Evolutionary conservation across 2,113 vertebrate genomes (phyloP), one percentile per base, ranked within the genome.

Genomic region (Cyprinodon tularosa): DNA sequence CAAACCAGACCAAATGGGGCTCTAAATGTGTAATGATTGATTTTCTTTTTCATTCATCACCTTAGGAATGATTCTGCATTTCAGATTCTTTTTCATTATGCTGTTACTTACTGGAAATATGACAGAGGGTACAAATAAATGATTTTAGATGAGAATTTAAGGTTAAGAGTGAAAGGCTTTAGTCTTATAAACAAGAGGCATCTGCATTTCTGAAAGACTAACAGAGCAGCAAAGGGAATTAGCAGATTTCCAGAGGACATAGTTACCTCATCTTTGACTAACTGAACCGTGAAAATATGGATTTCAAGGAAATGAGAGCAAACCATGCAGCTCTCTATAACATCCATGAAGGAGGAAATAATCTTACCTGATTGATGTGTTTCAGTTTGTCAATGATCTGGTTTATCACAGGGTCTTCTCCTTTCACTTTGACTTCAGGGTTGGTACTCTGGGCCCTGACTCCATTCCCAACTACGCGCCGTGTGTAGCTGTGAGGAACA

Each of bases 331-430:
- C 48, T 20, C 50, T 63, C 12, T 45, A 39, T 59, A 66, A 74
- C 60, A 62, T 47, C 7, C 15, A 65, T 5, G 71, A n/a, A 74
- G 36, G 47, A 42, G n/a, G 1, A 66, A 53, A 40, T n/a, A 22
- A 39, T 72, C 94, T 95, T 92, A 98, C 97, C 96, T 97, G 96
- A 92, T 95, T 96, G 92, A 97, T 83, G 81, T 96, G 96, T 74
- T 95, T 98, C 82, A 98, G 94, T 90, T 98, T 97, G 93, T 98
- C 96, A 75, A 96, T 96, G 85, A 98, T 95, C 89, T 97, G 96
- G 90, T 93, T 95, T 86, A 96, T 96, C 63, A 95, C 86, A 1
- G 95, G 94, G 83, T 98, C 96, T 0, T 74, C 90, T 86, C 92
- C 95, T 90, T 95, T 97, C 86, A 96, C 95, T 93, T 93, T 96